A percentile compares a stretch with the other conserved stretches of the same genome.
Conservation (phyloP, 2,888 invertebrate genomes). For the Callyntrura sp. region DNA sequence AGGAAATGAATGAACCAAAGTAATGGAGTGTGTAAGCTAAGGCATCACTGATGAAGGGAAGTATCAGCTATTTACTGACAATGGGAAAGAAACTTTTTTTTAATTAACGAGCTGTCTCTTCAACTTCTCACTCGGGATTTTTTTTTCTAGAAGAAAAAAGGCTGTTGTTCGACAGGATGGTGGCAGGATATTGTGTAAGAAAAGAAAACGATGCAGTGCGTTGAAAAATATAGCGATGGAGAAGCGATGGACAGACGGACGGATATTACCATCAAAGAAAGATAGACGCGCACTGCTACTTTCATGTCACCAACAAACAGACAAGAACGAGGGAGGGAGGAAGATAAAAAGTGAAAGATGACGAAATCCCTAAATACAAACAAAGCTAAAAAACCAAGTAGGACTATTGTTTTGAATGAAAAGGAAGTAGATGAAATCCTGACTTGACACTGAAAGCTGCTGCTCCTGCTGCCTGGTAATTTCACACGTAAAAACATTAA, state of each 20-base stretch:
- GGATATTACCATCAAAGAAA: constrained; percentile 40
- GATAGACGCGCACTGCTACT: neutral
- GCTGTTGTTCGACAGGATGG: constrained; percentile 1
- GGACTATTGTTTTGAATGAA: neutral
- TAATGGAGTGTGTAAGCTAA: constrained; percentile 32
- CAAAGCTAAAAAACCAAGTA: neutral
- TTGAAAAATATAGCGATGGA: neutral
- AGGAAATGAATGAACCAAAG: neutral
- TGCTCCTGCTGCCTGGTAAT: too few relatives aligned
- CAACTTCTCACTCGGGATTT: neutral
- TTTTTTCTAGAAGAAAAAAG: constrained; percentile 12
- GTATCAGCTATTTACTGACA: constrained; percentile 28
- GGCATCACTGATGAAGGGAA: constrained; percentile 7
- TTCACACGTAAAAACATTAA: neutral
- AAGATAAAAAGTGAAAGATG: neutral
- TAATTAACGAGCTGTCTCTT: constrained; percentile 66
- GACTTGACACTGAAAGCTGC: too few relatives aligned
- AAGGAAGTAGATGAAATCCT: constrained; percentile 2
- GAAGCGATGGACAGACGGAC: constrained; percentile 9
- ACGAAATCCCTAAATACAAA: too few relatives aligned
- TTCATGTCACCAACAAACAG: too few relatives aligned
- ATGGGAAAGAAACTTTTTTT: constrained; percentile 49
- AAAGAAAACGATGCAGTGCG: neutral
- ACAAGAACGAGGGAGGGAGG: neutral
- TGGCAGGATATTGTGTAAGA: too few relatives aligned